phyloP scores from a whole-genome alignment of 2,888 invertebrate genomes.

The Dichetophora obliterata region DNA sequence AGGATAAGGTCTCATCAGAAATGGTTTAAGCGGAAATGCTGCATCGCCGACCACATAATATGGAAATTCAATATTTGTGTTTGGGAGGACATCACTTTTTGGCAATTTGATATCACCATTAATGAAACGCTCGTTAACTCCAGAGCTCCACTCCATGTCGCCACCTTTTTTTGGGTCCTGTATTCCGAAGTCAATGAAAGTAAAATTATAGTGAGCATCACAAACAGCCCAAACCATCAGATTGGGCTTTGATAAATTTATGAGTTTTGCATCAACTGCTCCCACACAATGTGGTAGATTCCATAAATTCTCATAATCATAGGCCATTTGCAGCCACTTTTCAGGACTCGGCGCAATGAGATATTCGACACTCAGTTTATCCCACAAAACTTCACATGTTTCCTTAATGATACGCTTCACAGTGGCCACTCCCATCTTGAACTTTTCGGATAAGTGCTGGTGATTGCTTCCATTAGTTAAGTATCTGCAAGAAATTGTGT shows the following conservation, averaged over 20 bases:
- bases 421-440: slow-evolving; percentile 22
- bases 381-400: slow-evolving; percentile 27
- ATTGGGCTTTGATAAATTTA: slow-evolving; percentile 36
- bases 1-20: slow-evolving; percentile 30
- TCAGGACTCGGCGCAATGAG: slow-evolving; percentile 6
- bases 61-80: slow-evolving; percentile 22
- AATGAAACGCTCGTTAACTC: slow-evolving; percentile 20
- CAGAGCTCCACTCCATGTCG: slow-evolving; percentile 23
- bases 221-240: slow-evolving; percentile 21
- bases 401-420: slow-evolving; percentile 21
- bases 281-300: slow-evolving; percentile 46
- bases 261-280: slow-evolving; percentile 44
- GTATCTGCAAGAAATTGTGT: slow-evolving; percentile 14
- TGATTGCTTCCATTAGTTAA: slow-evolving; percentile 21
- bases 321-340: slow-evolving; percentile 30
- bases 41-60: slow-evolving; percentile 40
- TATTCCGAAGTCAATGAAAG: slow-evolving; percentile 34
- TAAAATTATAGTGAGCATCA: slow-evolving; percentile 41
- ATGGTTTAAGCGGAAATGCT: slow-evolving; percentile 29
- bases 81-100: slow-evolving; percentile 12
- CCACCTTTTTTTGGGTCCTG: neutral
- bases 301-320: slow-evolving; percentile 39
- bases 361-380: slow-evolving; percentile 11
- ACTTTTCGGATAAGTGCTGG: neutral
- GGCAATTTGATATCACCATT: neutral